Conservation (phyloP, 1,140 invertebrate species). For the Aphaenogaster floridana region DNA sequence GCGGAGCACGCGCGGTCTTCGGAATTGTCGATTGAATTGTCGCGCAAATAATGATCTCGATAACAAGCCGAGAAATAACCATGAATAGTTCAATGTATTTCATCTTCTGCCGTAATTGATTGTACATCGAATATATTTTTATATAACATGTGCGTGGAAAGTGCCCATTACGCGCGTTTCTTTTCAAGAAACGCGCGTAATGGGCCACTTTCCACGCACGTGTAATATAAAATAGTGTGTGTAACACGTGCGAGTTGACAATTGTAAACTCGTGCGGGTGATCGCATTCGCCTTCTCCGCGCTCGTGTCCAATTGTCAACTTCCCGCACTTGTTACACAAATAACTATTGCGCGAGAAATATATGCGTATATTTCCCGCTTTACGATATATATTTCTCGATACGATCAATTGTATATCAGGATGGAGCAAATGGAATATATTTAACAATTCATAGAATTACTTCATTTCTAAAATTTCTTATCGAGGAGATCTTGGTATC, state of each 20-base stretch:
- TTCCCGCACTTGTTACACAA: too few relatives aligned
- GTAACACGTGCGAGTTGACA: too few relatives aligned
- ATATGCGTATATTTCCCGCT: neutral
- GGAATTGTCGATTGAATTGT: neutral
- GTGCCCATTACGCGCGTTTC: too few relatives aligned
- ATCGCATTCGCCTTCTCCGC: too few relatives aligned
- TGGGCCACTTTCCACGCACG: too few relatives aligned
- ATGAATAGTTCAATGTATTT: slow-evolving; percentile 5
- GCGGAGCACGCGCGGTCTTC: neutral
- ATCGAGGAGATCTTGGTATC: neutral
- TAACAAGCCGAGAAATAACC: neutral
- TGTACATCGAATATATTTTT: neutral
- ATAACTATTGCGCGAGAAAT: neutral
- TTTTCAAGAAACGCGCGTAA: too few relatives aligned
- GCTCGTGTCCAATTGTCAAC: too few relatives aligned
- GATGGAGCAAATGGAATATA: neutral
- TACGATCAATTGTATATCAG: neutral
- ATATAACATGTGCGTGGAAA: too few relatives aligned
- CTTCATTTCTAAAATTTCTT: neutral
- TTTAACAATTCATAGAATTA: slow-evolving; percentile 9
- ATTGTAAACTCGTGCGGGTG: too few relatives aligned
- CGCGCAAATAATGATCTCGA: neutral
- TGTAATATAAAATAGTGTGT: too few relatives aligned
- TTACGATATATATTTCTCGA: neutral
- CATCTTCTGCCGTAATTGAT: neutral